phyloP scores from a whole-genome alignment of 2,113 vertebrate genomes.

The Neotoma lepida region DNA sequence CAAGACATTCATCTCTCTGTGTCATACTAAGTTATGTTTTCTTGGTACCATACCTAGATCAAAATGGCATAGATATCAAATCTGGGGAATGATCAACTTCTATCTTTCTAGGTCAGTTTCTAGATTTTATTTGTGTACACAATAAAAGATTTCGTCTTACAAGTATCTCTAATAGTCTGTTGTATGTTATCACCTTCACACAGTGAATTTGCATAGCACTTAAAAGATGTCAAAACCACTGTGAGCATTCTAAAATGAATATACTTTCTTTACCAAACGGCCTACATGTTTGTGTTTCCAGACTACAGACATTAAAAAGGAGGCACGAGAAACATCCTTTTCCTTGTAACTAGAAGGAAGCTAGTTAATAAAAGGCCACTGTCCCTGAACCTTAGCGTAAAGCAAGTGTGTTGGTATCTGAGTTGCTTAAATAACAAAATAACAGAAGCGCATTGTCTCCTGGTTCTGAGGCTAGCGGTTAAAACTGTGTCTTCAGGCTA shows the following conservation, averaged over 20 bases:
- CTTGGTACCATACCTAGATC: not conserved
- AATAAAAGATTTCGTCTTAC: conserved; percentile 42
- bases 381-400: not conserved
- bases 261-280: not conserved
- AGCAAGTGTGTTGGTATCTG: not conserved
- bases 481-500: not conserved
- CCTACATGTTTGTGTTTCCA: conserved; percentile 35
- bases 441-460: not conserved
- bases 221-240: conserved; percentile 53
- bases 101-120: conserved; percentile 50
- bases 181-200: conserved; percentile 13
- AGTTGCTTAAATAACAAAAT: not conserved
- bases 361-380: not conserved
- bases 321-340: not conserved
- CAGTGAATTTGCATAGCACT: conserved; percentile 53
- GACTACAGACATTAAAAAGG: not conserved
- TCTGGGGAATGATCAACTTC: not conserved
- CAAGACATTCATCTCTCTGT: not conserved
- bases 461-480: not conserved
- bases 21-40: not conserved
- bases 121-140: not conserved
- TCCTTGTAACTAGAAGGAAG: not conserved
- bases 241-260: conserved; percentile 55
- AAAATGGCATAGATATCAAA: not conserved
- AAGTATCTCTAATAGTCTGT: conserved; percentile 51